Evolutionary conservation across 2,797 vertebrate genomes (phyloP).

Genomic region (Anguilla anguilla): DNA sequence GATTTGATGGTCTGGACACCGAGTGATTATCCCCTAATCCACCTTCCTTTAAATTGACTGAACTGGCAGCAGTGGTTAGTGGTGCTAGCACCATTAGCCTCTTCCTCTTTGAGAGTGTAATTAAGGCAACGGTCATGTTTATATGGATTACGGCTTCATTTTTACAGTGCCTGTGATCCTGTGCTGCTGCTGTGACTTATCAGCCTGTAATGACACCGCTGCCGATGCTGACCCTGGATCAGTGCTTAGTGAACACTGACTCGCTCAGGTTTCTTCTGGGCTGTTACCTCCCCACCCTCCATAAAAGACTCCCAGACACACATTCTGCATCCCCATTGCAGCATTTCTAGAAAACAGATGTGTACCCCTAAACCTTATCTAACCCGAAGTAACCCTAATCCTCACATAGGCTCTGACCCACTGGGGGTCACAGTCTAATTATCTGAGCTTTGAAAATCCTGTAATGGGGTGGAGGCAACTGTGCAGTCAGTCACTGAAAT

Average conservation of each 20-base stretch:
- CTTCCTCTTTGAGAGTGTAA: conserved; percentile 56
- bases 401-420: background rate
- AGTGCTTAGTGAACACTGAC: background rate
- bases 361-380: background rate
- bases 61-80: conserved; percentile 70
- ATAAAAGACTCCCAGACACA: background rate
- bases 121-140: conserved; percentile 42
- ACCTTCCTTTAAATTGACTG: conserved; percentile 64
- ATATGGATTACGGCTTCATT: conserved; percentile 37
- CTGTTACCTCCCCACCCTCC: background rate
- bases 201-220: conserved; percentile 17
- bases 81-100: conserved; percentile 66
- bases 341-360: background rate
- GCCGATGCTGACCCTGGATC: background rate
- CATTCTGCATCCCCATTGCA: background rate
- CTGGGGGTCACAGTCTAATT: background rate
- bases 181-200: conserved; percentile 5
- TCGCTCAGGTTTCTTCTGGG: background rate
- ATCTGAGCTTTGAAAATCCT: background rate
- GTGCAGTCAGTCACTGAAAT: too few relatives aligned
- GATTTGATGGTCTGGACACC: background rate
- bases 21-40: conserved; percentile 64
- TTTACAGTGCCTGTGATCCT: conserved; percentile 25
- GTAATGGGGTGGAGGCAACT: too few relatives aligned
- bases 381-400: background rate